These are phyloP conservation scores for Eutolmus rufibarbis DNA, from an alignment of 2,888 invertebrate genomes.

Conservation along the genomic window DNA sequence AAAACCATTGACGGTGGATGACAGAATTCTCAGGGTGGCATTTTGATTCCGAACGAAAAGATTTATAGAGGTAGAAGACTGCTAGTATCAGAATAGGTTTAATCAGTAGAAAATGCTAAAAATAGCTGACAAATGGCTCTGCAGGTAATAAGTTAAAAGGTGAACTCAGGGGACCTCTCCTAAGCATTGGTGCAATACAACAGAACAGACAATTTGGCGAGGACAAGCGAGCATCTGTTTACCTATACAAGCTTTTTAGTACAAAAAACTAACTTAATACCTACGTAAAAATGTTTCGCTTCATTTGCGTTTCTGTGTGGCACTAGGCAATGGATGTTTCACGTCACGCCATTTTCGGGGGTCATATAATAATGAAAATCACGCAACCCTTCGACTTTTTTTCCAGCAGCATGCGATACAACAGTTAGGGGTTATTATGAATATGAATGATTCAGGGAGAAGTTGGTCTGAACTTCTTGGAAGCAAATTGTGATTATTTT, in stretches of 20 bases:
- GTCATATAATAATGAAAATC: constrained; percentile 70
- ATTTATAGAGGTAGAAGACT: not conserved
- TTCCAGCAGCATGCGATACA: constrained; percentile 50
- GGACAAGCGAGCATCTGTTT: not conserved
- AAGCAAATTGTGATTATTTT: not conserved
- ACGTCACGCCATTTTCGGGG: constrained; percentile 82
- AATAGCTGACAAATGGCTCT: not conserved
- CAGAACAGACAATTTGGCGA: not conserved
- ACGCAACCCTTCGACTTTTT: constrained; percentile 62
- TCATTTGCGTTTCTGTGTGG: not conserved
- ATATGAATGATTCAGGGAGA: constrained; percentile 34
- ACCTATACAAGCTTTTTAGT: not conserved
- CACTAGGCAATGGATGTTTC: constrained; percentile 62
- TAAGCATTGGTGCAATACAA: not conserved
- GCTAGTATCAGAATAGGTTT: not conserved
- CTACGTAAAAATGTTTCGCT: not conserved
- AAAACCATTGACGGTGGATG: not conserved
- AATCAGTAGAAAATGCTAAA: not conserved
- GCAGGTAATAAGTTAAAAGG: not conserved
- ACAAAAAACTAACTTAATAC: not conserved
- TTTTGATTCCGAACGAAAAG: not conserved
- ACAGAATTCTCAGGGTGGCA: not conserved
- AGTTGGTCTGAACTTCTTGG: not conserved
- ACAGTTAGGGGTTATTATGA: constrained; percentile 11
- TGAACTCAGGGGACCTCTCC: not conserved